phyloP scores from a whole-genome alignment of 2,797 vertebrate species.

The Hoplostethus mediterraneus region DNA sequence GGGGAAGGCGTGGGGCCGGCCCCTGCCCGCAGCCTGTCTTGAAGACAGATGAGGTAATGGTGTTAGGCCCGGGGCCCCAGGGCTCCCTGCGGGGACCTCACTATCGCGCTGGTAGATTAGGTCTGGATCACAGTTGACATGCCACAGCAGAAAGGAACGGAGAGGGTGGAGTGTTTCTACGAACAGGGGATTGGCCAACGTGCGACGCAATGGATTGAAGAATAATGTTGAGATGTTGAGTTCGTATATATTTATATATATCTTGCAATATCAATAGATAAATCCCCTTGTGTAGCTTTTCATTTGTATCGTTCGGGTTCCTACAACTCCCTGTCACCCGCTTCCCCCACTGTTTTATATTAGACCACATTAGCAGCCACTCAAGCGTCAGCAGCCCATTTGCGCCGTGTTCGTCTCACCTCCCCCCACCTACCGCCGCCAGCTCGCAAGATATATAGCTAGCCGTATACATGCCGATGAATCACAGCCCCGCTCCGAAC shows the following conservation, averaged over 20 bases:
- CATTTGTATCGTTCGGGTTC: conserved; percentile 44
- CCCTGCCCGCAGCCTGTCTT: conserved; percentile 68
- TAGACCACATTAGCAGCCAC: conserved; percentile 66
- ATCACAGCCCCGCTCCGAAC: conserved; percentile 67
- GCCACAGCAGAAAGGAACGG: conserved; percentile 57
- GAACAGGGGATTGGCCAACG: conserved; percentile 24
- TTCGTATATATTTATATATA: too few relatives aligned
- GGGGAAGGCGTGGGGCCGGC: conserved; percentile 35
- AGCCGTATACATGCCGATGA: conserved; percentile 69
- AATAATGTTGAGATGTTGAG: conserved; percentile 18
- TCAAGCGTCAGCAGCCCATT: conserved; percentile 65
- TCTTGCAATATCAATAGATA: not conserved
- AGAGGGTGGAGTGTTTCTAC: conserved; percentile 33
- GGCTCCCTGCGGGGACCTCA: conserved; percentile 72
- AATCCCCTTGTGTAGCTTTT: conserved; percentile 9
- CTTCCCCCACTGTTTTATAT: conserved; percentile 55
- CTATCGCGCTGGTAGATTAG: conserved; percentile 82
- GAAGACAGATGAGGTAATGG: conserved; percentile 79
- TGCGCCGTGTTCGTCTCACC: conserved; percentile 48
- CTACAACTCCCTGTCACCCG: conserved; percentile 48
- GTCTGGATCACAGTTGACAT: conserved; percentile 82
- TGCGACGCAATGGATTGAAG: conserved; percentile 6
- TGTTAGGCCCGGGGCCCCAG: conserved; percentile 60
- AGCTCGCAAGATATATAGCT: conserved; percentile 65
- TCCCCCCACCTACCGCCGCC: conserved; percentile 62